Conservation (phyloP, 2,113 vertebrate species). For the Xerus inauris region DNA sequence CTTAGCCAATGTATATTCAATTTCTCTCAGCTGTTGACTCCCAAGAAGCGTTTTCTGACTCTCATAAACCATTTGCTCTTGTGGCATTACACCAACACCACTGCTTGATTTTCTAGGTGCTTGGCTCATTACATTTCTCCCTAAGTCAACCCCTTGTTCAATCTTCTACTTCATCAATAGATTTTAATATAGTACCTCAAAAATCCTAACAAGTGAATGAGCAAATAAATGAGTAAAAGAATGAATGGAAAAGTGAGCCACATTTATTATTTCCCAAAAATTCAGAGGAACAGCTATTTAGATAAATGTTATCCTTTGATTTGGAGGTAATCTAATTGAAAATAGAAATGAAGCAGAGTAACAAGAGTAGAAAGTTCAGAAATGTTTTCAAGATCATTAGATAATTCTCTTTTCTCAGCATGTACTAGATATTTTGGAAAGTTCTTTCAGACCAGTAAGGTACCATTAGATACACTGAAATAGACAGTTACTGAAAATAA, state of each 20-base stretch:
- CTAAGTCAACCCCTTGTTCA: neutral
- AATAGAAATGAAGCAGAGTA: slow-evolving; percentile 2
- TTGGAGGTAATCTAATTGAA: slow-evolving; percentile 9
- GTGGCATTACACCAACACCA: neutral
- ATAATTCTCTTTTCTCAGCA: neutral
- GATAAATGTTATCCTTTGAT: slow-evolving; percentile 7
- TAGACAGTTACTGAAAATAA: slow-evolving; percentile 5
- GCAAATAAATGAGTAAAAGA: neutral
- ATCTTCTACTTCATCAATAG: neutral
- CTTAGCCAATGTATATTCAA: neutral
- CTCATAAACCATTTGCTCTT: neutral
- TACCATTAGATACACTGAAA: neutral
- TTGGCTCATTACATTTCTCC: neutral
- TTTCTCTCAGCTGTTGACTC: neutral
- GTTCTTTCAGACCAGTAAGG: neutral
- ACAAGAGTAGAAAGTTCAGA: neutral
- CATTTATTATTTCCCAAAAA: neutral
- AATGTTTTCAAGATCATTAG: neutral
- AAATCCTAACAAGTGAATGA: neutral
- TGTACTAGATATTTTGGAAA: neutral
- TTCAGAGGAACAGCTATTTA: slow-evolving; percentile 16
- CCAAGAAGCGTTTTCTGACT: neutral
- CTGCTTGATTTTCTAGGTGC: neutral
- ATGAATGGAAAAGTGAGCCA: slow-evolving; percentile 16
- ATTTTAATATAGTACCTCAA: neutral